phyloP scores from a whole-genome alignment of 2,797 vertebrate species.

The Threskiornis aethiopicus region DNA sequence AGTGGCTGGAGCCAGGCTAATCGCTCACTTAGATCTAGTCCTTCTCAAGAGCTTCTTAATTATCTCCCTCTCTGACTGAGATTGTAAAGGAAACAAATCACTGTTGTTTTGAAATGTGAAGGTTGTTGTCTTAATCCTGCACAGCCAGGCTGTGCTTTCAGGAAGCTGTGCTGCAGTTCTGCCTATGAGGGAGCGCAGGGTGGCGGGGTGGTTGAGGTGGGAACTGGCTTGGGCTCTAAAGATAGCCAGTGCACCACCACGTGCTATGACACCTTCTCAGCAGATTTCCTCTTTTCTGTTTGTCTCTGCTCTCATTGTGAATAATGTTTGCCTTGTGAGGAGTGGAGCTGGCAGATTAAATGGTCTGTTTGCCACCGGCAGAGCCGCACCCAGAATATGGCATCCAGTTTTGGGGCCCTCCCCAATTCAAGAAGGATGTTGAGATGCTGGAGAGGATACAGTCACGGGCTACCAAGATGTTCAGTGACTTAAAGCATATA shows the following conservation, averaged over 20 bases:
- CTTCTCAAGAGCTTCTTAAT: not conserved
- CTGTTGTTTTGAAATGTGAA: not conserved
- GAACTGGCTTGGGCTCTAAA: not conserved
- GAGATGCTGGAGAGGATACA: not conserved
- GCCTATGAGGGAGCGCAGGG: not conserved
- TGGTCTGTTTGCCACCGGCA: not conserved
- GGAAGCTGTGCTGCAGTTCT: not conserved
- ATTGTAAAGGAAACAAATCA: not conserved
- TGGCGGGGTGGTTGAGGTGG: not conserved
- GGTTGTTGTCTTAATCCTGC: not conserved
- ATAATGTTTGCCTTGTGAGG: not conserved
- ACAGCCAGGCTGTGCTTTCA: not conserved
- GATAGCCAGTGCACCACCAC: not conserved
- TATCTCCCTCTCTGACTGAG: not conserved
- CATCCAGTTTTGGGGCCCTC: not conserved
- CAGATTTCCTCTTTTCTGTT: not conserved
- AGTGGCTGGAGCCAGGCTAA: not conserved
- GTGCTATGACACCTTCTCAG: not conserved
- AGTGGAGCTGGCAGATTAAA: not conserved
- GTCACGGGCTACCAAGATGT: not conserved
- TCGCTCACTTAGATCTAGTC: not conserved
- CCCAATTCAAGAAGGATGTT: not conserved
- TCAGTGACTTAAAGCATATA: not conserved
- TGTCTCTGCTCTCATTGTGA: not conserved
- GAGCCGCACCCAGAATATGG: not conserved